Conservation (phyloP, 2,888 invertebrate genomes). For the Rhingia rostrata region DNA sequence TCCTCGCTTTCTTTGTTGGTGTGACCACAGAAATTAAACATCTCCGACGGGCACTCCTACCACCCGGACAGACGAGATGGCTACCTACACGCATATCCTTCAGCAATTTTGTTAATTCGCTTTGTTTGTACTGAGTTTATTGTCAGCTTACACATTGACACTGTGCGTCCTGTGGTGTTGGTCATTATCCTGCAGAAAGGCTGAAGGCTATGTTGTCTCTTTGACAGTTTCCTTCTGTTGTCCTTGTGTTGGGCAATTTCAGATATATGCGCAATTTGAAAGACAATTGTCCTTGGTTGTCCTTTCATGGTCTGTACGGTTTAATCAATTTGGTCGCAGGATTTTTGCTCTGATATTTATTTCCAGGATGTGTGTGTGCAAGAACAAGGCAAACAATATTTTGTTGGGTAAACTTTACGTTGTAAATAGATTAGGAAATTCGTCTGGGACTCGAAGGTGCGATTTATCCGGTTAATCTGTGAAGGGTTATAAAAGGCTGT, state of each 20-base stretch:
- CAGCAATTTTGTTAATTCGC: conserved; percentile 52
- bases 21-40: conserved; percentile 71
- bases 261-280: conserved; percentile 37
- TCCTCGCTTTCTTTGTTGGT: conserved; percentile 65
- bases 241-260: conserved; percentile 67
- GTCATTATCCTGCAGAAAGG: conserved; percentile 58
- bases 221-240: conserved; percentile 59
- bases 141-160: conserved; percentile 36
- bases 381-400: conserved; percentile 37
- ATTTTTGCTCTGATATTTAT: neutral
- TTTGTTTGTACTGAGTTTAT: conserved; percentile 57
- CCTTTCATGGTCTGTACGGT: conserved; percentile 58
- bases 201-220: conserved; percentile 39
- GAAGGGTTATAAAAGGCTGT: conserved; percentile 31
- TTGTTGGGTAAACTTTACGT: conserved; percentile 61
- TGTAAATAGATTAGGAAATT: conserved; percentile 41
- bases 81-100: conserved; percentile 40
- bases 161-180: conserved; percentile 53
- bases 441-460: conserved; percentile 16
- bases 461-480: conserved; percentile 54
- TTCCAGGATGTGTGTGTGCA: conserved; percentile 31
- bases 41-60: conserved; percentile 45
- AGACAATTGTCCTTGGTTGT: conserved; percentile 46
- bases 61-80: conserved; percentile 32
- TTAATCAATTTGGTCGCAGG: conserved; percentile 58